phyloP scores from a whole-genome alignment of 2,113 vertebrate species.

The Scalopus aquaticus region DNA sequence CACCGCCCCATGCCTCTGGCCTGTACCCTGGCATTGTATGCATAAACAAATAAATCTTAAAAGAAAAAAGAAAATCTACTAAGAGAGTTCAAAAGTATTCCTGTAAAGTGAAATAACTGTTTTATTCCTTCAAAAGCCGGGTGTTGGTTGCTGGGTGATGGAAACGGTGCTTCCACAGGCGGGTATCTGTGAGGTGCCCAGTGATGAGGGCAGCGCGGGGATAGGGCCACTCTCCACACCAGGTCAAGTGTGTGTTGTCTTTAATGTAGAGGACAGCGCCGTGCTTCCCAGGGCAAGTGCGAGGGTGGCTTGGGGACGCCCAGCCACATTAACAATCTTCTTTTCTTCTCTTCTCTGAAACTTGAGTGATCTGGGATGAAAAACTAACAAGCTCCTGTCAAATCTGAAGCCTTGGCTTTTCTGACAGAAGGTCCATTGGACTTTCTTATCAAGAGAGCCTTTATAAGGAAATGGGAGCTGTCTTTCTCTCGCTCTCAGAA shows the following conservation, averaged over 20 bases:
- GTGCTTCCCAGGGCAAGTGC: conserved; percentile 68
- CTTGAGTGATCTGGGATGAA: conserved; percentile 86
- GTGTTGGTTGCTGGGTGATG: background rate
- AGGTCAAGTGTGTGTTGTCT: conserved; percentile 62
- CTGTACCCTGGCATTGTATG: too few relatives aligned
- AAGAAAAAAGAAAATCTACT: background rate
- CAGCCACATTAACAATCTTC: conserved; percentile 74
- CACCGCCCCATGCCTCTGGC: too few relatives aligned
- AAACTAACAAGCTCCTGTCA: conserved; percentile 96
- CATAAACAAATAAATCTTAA: too few relatives aligned
- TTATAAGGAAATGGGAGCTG: conserved; percentile 86
- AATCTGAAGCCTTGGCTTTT: conserved; percentile 88
- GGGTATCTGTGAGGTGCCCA: background rate
- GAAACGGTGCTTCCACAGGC: conserved; percentile 56
- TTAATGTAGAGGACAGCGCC: conserved; percentile 55
- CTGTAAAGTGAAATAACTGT: background rate
- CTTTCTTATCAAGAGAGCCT: conserved; percentile 90
- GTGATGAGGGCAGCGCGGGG: background rate
- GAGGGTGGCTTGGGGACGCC: conserved; percentile 64
- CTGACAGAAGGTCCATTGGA: conserved; percentile 94
- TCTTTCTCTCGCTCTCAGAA: conserved; percentile 87
- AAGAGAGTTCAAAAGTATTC: background rate
- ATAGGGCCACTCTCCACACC: conserved; percentile 53
- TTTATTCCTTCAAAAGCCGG: background rate
- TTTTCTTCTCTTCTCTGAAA: conserved; percentile 81